Conservation (phyloP, 2,888 invertebrate species). For the Gymnoscelis rufifasciata region DNA sequence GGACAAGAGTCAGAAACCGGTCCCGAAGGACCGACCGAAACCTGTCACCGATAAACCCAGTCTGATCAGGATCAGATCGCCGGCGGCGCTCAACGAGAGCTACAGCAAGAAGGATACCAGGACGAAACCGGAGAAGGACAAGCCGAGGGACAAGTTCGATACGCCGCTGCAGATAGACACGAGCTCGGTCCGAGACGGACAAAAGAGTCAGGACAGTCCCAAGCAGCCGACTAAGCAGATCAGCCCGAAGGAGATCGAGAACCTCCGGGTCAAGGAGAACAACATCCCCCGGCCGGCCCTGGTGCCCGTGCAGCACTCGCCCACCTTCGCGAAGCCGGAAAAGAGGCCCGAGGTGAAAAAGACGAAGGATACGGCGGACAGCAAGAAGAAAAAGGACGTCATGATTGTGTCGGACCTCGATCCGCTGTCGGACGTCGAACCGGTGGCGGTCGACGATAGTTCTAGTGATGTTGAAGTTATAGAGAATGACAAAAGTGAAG, state of each 20-base stretch:
- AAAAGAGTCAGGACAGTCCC: conserved; percentile 39
- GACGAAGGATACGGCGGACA: conserved; percentile 32
- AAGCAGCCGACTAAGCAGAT: conserved; percentile 52
- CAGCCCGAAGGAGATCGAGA: conserved; percentile 63
- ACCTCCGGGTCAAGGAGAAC: conserved; percentile 57
- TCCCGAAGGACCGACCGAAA: neutral
- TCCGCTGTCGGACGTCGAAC: conserved; percentile 57
- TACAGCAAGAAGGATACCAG: conserved; percentile 49
- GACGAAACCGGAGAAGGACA: conserved; percentile 35
- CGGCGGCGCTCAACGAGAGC: conserved; percentile 68
- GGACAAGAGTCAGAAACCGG: conserved; percentile 39
- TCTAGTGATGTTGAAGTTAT: conserved; percentile 73
- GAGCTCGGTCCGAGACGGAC: conserved; percentile 23
- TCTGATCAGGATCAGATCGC: conserved; percentile 65
- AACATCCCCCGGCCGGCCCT: conserved; percentile 63
- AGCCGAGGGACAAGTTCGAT: conserved; percentile 44
- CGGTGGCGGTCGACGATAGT: conserved; percentile 65
- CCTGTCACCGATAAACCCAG: conserved; percentile 37
- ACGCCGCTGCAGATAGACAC: conserved; percentile 61
- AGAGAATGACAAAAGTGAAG: conserved; percentile 60
- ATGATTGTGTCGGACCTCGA: conserved; percentile 65
- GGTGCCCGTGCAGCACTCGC: conserved; percentile 63
- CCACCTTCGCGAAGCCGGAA: conserved; percentile 68
- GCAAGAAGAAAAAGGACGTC: conserved; percentile 66
- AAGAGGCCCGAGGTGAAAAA: conserved; percentile 40